Conservation (phyloP, 2,797 vertebrate species). For the Brotula barbata region DNA sequence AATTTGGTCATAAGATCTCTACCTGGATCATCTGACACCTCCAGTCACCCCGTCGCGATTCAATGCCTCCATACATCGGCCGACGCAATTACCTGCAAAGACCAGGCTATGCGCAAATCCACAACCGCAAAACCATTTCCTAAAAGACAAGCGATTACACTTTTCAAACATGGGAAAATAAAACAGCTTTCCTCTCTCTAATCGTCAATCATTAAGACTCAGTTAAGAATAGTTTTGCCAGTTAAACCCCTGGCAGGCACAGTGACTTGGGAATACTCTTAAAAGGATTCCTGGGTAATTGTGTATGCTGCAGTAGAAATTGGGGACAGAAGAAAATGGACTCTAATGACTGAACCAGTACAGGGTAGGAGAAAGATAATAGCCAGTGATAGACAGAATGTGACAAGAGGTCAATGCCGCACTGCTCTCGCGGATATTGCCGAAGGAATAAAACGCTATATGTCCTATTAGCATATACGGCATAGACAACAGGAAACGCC, state of each 20-base stretch:
- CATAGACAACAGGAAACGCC: slow-evolving; percentile 3
- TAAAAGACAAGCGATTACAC: slow-evolving; percentile 33
- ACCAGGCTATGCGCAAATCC: slow-evolving; percentile 7
- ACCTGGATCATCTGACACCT: slow-evolving; percentile 54
- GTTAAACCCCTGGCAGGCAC: slow-evolving; percentile 52
- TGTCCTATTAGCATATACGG: slow-evolving; percentile 35
- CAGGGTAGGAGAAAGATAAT: slow-evolving; percentile 52
- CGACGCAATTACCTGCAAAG: slow-evolving; percentile 16
- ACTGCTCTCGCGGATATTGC: slow-evolving; percentile 38
- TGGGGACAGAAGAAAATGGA: slow-evolving; percentile 62
- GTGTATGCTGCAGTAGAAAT: slow-evolving; percentile 62
- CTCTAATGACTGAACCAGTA: slow-evolving; percentile 60
- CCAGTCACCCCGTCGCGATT: background rate
- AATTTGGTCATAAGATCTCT: slow-evolving; percentile 35
- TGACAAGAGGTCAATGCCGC: slow-evolving; percentile 29
- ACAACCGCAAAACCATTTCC: slow-evolving; percentile 30
- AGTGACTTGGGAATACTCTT: slow-evolving; percentile 61
- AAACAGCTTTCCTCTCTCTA: slow-evolving; percentile 29
- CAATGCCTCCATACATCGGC: slow-evolving; percentile 6
- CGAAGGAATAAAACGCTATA: slow-evolving; percentile 47
- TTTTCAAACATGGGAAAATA: slow-evolving; percentile 46
- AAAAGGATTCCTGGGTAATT: slow-evolving; percentile 75
- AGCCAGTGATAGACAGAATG: slow-evolving; percentile 21
- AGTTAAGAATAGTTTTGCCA: slow-evolving; percentile 48
- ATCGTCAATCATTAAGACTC: slow-evolving; percentile 47